Percentiles rank a stretch among this genome's conserved stretches.
Evolutionary conservation across 2,888 invertebrate species (phyloP).

Genomic region (Zaprionus bogoriensis): DNA sequence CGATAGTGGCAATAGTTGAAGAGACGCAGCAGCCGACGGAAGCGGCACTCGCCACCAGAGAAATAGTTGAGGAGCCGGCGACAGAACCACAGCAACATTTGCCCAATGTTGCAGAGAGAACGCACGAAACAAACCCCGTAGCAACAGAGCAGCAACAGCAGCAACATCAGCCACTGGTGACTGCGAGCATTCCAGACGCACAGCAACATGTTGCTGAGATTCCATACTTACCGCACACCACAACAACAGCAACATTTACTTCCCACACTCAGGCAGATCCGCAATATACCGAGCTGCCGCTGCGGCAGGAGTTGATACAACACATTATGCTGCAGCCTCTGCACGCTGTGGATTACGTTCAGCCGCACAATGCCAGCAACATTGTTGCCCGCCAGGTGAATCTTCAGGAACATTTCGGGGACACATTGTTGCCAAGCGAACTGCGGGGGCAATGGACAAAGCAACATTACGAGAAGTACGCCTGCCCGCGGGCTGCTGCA

Average conservation of each 20-base stretch:
- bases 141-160: neutral
- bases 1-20: neutral
- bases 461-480: neutral
- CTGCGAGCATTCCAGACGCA: neutral
- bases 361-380: conserved; percentile 4
- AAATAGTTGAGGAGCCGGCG: neutral
- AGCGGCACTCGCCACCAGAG: neutral
- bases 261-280: neutral
- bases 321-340: conserved; percentile 14
- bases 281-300: neutral
- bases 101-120: neutral
- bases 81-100: neutral
- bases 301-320: conserved; percentile 18
- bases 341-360: neutral
- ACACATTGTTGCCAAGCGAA: too few species aligned
- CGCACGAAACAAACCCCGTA: neutral
- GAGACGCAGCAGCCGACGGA: neutral
- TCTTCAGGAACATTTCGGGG: neutral
- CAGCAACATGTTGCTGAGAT: conserved; percentile 2
- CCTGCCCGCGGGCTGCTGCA: neutral
- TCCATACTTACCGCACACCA: neutral
- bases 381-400: conserved; percentile 7
- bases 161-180: neutral
- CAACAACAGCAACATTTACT: neutral
- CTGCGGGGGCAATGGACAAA: neutral